Percentiles rank a stretch among this genome's conserved stretches.
Evolutionary conservation across 2,113 vertebrate genomes (phyloP).

Genomic region (Spizaetus ornatus): DNA sequence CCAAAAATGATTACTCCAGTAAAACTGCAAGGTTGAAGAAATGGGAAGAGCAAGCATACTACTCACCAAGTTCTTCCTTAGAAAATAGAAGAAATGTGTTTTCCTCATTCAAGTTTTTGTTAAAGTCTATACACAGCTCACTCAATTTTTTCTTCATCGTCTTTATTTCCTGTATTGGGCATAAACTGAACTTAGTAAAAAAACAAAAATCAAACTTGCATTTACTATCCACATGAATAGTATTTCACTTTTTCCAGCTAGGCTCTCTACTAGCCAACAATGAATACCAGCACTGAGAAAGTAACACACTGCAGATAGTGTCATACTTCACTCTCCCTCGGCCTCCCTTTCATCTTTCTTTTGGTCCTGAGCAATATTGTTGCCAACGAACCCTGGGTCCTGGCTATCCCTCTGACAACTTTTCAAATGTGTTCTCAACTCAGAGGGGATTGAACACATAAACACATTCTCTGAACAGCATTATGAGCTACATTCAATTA

Average conservation of each 20-base stretch:
- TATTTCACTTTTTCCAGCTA: neutral
- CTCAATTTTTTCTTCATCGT: conserved; percentile 83
- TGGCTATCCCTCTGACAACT: rapidly evolving
- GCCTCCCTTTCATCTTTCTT: neutral
- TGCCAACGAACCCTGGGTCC: neutral
- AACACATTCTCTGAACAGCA: no score
- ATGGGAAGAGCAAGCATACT: neutral
- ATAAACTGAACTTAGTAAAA: neutral
- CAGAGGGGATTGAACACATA: neutral
- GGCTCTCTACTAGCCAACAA: neutral
- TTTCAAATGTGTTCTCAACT: neutral
- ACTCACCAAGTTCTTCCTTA: conserved; percentile 85
- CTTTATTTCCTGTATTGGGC: conserved; percentile 84
- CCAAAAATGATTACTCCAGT: neutral
- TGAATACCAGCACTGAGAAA: neutral
- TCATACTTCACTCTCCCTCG: neutral
- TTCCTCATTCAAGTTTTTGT: conserved; percentile 92
- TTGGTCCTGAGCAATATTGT: neutral
- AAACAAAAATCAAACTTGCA: neutral
- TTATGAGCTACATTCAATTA: neutral
- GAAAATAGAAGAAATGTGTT: conserved; percentile 83
- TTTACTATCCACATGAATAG: neutral
- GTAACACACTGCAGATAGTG: neutral
- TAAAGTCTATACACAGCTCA: conserved; percentile 92
- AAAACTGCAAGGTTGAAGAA: neutral